phyloP scores from a whole-genome alignment of 2,113 vertebrate genomes.

The Candoia aspera region DNA sequence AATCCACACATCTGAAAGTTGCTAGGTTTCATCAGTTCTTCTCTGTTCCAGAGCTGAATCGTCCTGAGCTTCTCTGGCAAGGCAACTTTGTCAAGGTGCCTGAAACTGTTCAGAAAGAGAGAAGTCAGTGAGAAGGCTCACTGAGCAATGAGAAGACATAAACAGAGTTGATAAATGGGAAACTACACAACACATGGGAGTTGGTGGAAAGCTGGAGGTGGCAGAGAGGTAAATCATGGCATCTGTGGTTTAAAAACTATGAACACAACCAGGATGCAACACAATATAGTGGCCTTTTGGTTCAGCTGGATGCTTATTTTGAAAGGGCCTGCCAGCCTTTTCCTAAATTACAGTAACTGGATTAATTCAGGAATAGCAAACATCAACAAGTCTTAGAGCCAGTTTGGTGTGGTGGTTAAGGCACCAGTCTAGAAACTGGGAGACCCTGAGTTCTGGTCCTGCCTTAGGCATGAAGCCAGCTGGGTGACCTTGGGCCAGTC shows the following conservation, averaged over 20 bases:
- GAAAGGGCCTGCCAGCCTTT: rapidly evolving
- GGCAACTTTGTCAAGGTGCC: constrained; percentile 10
- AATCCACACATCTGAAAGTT: too few relatives aligned
- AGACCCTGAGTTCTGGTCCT: neutral
- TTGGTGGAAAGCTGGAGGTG: constrained; percentile 3
- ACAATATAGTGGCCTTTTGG: constrained; percentile 21
- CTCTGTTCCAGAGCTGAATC: neutral
- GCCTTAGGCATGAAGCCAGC: neutral
- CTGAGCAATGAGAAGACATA: constrained; percentile 36
- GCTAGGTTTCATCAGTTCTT: neutral
- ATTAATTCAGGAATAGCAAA: constrained; percentile 31
- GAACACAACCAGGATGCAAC: constrained; percentile 9
- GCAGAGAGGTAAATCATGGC: constrained; percentile 26
- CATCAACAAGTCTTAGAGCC: neutral
- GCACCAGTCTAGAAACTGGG: neutral
- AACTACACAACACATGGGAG: neutral
- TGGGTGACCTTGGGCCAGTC: neutral
- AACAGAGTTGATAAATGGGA: constrained; percentile 39
- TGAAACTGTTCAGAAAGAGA: constrained; percentile 40
- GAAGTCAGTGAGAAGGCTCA: constrained; percentile 51
- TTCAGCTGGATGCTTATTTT: constrained; percentile 1
- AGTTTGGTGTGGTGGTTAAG: neutral
- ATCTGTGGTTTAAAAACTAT: constrained; percentile 10
- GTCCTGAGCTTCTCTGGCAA: neutral
- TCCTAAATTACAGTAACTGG: constrained; percentile 30